A percentile compares a stretch with the other conserved stretches of the same genome.
Evolutionary conservation across 53 echinoderm and acorn worm genomes (phyloP).

Genomic region (Crossaster papposus): DNA sequence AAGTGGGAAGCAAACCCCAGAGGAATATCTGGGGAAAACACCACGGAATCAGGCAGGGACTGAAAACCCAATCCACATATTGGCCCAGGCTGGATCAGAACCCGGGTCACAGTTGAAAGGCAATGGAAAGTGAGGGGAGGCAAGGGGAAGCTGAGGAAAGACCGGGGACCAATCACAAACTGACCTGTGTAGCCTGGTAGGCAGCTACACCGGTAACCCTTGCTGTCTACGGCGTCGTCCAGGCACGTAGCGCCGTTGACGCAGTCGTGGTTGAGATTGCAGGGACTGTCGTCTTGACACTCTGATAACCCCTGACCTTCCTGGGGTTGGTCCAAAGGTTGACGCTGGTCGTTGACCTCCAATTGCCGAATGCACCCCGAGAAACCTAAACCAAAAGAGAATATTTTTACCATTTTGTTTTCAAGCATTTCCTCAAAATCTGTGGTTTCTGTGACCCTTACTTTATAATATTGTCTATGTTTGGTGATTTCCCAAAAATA

Average conservation of each 20-base stretch:
- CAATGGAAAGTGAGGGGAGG: neutral
- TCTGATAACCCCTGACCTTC: slow-evolving; percentile 64
- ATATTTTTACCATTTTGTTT: neutral
- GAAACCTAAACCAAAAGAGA: slow-evolving; percentile 63
- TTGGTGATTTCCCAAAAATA: no score
- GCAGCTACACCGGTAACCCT: slow-evolving; percentile 82
- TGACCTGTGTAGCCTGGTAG: slow-evolving; percentile 80
- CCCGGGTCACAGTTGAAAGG: no score
- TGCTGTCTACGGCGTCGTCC: slow-evolving; percentile 36
- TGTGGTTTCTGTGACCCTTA: no score
- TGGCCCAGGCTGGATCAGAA: no score
- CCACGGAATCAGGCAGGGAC: no score
- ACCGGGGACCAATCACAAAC: neutral
- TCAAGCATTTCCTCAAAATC: no score
- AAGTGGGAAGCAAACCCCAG: no score
- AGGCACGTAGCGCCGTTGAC: slow-evolving; percentile 76
- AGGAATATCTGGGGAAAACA: no score
- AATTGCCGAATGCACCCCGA: slow-evolving; percentile 79
- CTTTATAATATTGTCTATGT: no score
- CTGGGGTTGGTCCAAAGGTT: slow-evolving; percentile 62
- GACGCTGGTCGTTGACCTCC: slow-evolving; percentile 46
- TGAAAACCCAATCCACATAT: no score
- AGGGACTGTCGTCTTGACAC: slow-evolving; percentile 72
- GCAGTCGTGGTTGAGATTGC: slow-evolving; percentile 80
- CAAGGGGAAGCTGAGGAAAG: no score